Base-by-base conservation (phyloP, 2,888 invertebrate genomes). In the Phrixothrix hirtus region DNA sequence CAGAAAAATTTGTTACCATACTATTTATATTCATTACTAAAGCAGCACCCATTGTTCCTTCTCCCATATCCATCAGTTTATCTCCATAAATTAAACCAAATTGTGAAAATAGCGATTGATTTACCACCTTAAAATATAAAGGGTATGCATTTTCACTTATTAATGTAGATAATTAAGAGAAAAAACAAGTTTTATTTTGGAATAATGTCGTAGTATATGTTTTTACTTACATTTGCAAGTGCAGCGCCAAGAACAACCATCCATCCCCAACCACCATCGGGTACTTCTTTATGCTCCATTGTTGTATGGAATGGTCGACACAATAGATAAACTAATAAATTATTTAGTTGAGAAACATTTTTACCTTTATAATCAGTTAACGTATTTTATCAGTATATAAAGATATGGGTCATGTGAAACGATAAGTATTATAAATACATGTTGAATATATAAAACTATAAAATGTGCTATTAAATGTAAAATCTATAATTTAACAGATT, bases 211-310 rank as follows among this genome's bases (percentile, higher is more conserved):
- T n/a, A n/a, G n/a, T n/a, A n/a, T n/a, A 13, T 5, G 17, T 17
- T 26, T 41, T 29, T 65, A 80, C 81, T 81, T 75, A 88, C 87
- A 75, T 88, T 87, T 52, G 82, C 80, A 7, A 85, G 57, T 32
- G 85, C 85, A 14, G 83, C 81, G 30, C 87, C 87, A 38, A 83
- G 67, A 2, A 88, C 78, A 1, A 87, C 81, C 74, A 86, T 78
- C 88, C 88, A 88, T 0, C 88, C 88, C 84, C 85, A 88, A 0
- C 87, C 87, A 26, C 88, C 87, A 69, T 88, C 85, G 0, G 88
- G 87, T 17, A 32, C 41, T 30, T 49, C 12, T 27, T 44, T 54
- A 25, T 10, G 43, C 29, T 32, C 37, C 31, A 43, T 26, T 2
- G 31, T 7, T 13, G 21, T 21, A n/a, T n/a, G n/a, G n/a, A n/a